Evolutionary conservation across 2,113 vertebrate species (phyloP), one percentile per base, ranked within the genome.

Genomic region (Lepidothrix coronata): DNA sequence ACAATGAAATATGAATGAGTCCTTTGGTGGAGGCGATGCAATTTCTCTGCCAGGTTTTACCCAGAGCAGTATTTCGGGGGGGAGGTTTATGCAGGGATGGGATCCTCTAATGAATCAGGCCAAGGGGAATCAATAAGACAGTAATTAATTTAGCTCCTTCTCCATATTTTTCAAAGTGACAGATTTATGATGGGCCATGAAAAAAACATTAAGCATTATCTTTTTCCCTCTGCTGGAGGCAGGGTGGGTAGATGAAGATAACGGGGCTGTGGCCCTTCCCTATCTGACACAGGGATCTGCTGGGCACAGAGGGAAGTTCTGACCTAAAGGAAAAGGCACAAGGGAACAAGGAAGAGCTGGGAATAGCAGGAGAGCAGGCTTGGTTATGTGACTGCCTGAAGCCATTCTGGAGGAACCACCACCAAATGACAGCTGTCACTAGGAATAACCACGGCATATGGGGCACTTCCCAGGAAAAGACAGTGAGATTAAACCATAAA

Each of bases 1-100:
- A 92, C 84, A 92, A 94, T 95, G 80, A 97, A 95, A 93, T 93
- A 95, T 78, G 71, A 87, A 97, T 85, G 80, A 96, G 77, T 33
- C n/a, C 4, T 67, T 83, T 48, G 52, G 73, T 90, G 48, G 59
- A 90, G 63, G 48, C 30, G 1, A n/a, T 17, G 52, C 66, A 33
- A 31, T 73, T 95, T 91, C 89, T 57, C 77, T 88, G 80, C 89
- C 85, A 89, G 66, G 72, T 77, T 74, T 81, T 78, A 78, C 52
- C 87, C 81, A 66, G 87, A 30, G 33, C 0, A 0, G 48, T 67
- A 58, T 67, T 87, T 59, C 57, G 43, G 35, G 8, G 12, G 48
- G 13, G 25, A 23, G 0, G n/a, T 65, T 94, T 85, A 61, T 46
- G 66, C 66, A 89, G 39, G 65, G 27, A 55, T 11, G 58, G 27